Evolutionary conservation across 2,888 invertebrate genomes (phyloP), one percentile per base, ranked within the genome.

Genomic region (Candidula unifasciata): DNA sequence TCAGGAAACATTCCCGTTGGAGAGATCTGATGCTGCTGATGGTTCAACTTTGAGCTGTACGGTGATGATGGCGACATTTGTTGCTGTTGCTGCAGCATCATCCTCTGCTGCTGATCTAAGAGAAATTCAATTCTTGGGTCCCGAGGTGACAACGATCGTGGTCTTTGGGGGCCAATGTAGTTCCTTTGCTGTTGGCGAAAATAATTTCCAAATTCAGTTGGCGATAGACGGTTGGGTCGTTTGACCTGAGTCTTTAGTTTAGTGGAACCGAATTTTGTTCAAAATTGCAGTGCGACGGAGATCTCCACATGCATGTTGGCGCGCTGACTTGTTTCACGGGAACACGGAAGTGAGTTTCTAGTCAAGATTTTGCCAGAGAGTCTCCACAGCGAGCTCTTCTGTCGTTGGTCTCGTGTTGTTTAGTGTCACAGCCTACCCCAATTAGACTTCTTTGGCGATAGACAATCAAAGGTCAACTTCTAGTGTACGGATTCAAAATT

Each of bases 221-320:
- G 98, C 83, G 98, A 98, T 97, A 98, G 97, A 94, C 98, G 97
- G 94, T 97, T 91, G 78, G 93, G 93, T 96, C 97, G 95, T 96
- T 98, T 91, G n/a, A 91, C 91, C 44, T 92, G 91, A 18, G 97
- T 97, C 95, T 98, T 98, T 93, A 99, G 96, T 95, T 99, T 99
- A 94, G 99, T 99, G 94, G 98, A 98, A 93, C 99, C 99, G 94
- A 99, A 99, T 95, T 99, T 99, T 91, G 99, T 99, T 95, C 98
- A 98, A 95, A 99, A 99, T 95, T 98, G 98, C 93, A 99, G 96
- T 92, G 99, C 99, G 94, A 99, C 97, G 95, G 98, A 98, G 94
- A 99, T 97, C 96, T 99, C 99, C 95, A 98, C 97, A 96, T 99
- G 98, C 99, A 99, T 99, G 78, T 74, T 91, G 44, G 44, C 87